phyloP scores from a whole-genome alignment of 2,113 vertebrate species.

The Coryphaenoides rupestris region DNA sequence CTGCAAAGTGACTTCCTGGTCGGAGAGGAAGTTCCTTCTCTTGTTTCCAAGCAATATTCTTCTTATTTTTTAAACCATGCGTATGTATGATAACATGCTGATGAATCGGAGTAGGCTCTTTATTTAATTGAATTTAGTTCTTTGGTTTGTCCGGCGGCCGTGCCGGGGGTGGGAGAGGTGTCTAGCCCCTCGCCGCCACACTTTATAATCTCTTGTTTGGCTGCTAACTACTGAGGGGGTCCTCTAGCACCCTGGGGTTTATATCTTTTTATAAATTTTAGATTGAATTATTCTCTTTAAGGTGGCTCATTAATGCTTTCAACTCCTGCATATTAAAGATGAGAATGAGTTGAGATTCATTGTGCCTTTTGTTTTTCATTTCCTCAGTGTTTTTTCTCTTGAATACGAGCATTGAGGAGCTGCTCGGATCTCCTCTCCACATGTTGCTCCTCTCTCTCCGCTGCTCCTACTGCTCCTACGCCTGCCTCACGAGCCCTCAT shows the following conservation, averaged over 20 bases:
- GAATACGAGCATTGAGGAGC: constrained; percentile 44
- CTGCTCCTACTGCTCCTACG: constrained; percentile 49
- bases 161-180: constrained; percentile 51
- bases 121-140: constrained; percentile 48
- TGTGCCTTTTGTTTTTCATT: constrained; percentile 96
- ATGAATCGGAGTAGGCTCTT: constrained; percentile 74
- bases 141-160: constrained; percentile 60
- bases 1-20: constrained; percentile 53
- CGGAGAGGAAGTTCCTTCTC: constrained; percentile 40
- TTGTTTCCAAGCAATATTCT: constrained; percentile 53
- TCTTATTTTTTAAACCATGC: constrained; percentile 68
- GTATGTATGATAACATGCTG: constrained; percentile 71
- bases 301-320: constrained; percentile 96
- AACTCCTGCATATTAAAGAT: constrained; percentile 98
- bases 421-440: constrained; percentile 50
- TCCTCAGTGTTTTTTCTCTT: constrained; percentile 76
- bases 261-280: constrained; percentile 99
- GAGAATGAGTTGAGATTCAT: constrained; percentile 99
- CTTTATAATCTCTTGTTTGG: constrained; percentile 81
- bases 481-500: constrained; percentile 42
- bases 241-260: constrained; percentile 83
- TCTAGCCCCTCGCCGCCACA: no score
- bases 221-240: constrained; percentile 90
- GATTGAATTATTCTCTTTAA: constrained; percentile 99
- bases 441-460: constrained; percentile 62